phyloP scores from a whole-genome alignment of 2,113 vertebrate genomes.

The Nestor notabilis region DNA sequence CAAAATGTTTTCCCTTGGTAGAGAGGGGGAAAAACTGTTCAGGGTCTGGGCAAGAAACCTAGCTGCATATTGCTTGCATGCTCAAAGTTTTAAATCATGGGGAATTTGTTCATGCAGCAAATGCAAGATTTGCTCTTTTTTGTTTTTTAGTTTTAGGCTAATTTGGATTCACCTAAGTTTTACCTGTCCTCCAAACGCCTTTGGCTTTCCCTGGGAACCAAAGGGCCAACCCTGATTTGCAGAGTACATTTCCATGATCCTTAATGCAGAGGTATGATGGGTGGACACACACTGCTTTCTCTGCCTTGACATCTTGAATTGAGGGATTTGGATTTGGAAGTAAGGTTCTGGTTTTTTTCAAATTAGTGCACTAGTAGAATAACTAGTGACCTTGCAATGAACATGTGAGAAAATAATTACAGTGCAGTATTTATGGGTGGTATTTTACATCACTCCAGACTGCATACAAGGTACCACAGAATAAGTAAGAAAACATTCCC shows the following conservation, averaged over 20 bases:
- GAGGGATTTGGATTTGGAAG: not conserved
- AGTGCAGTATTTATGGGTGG: constrained; percentile 23
- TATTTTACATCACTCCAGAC: not conserved
- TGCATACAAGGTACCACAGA: not conserved
- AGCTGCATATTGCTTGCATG: not conserved
- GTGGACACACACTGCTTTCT: not conserved
- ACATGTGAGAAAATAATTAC: constrained; percentile 20
- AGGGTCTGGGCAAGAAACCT: not conserved
- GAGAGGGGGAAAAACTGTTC: not conserved
- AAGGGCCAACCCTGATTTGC: not conserved
- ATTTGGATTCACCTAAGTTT: not conserved
- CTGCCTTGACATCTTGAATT: not conserved
- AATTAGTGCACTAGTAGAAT: not conserved
- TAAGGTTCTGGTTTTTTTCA: not conserved
- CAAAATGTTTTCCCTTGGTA: not conserved
- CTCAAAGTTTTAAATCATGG: not conserved
- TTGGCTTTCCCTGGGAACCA: not conserved
- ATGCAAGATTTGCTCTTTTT: not conserved
- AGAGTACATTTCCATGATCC: not conserved
- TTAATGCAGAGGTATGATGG: not conserved
- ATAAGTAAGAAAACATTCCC: not conserved
- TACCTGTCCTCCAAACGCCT: not conserved
- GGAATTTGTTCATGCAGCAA: not conserved
- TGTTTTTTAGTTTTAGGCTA: not conserved
- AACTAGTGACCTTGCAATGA: constrained; percentile 23